These are phyloP conservation scores for Pelodytes ibericus DNA, from an alignment of 2,797 vertebrate species.

Conservation along the genomic window DNA sequence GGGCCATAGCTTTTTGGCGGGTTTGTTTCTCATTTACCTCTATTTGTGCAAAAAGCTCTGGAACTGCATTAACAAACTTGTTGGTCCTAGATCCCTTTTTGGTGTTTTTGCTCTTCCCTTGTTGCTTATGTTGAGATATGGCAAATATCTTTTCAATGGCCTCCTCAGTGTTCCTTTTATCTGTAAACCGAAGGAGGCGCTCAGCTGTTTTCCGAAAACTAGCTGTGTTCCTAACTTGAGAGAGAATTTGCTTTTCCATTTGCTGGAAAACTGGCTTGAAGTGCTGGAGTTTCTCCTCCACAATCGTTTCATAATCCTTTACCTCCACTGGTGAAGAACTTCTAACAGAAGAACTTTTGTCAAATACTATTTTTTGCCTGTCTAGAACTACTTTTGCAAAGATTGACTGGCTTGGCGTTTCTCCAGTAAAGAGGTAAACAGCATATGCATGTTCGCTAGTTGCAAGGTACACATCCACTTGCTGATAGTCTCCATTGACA, in stretches of 20 bases:
- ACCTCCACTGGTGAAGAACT: constrained; percentile 76
- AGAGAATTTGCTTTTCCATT: constrained; percentile 90
- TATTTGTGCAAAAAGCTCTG: constrained; percentile 94
- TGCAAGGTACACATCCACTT: constrained; percentile 85
- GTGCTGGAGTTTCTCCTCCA: constrained; percentile 88
- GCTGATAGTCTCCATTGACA: constrained; percentile 81
- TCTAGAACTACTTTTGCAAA: constrained; percentile 88
- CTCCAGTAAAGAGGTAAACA: constrained; percentile 83
- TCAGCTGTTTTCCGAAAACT: constrained; percentile 89
- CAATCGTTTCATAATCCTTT: constrained; percentile 80
- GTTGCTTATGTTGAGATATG: constrained; percentile 78
- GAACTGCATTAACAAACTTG: constrained; percentile 82
- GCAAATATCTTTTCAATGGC: constrained; percentile 88
- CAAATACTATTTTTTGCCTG: constrained; percentile 87
- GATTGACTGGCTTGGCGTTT: constrained; percentile 77
- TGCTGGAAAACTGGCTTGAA: constrained; percentile 95
- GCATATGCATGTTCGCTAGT: constrained; percentile 85
- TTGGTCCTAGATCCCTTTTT: constrained; percentile 77
- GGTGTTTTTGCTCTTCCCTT: constrained; percentile 75
- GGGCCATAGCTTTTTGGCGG: constrained; percentile 83
- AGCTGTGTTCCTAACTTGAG: constrained; percentile 85
- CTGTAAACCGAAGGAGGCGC: constrained; percentile 86
- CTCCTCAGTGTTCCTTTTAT: constrained; percentile 88
- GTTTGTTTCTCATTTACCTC: constrained; percentile 89
- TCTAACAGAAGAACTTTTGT: constrained; percentile 68